phyloP scores from a whole-genome alignment of 2,797 vertebrate species.

The Hafferia zeledoni region DNA sequence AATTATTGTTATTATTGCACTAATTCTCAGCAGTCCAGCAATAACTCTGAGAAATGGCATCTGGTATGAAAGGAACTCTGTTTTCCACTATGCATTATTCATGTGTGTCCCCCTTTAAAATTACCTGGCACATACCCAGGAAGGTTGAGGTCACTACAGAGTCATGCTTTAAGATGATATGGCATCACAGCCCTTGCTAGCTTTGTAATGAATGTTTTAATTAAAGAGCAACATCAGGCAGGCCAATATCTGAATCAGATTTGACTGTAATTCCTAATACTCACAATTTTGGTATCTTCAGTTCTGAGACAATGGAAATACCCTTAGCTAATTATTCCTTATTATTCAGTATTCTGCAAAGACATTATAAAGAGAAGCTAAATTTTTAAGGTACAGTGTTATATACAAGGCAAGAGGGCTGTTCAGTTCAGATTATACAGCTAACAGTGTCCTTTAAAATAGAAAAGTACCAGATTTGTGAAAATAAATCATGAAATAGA shows the following conservation, averaged over 20 bases:
- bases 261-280: background rate
- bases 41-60: background rate
- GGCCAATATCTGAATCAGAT: background rate
- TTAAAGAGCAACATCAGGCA: background rate
- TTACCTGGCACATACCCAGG: background rate
- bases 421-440: background rate
- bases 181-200: background rate
- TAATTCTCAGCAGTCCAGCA: background rate
- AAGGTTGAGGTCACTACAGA: background rate
- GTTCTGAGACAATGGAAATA: background rate
- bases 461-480: background rate
- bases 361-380: background rate
- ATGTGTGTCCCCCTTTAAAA: background rate
- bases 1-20: background rate
- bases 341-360: background rate
- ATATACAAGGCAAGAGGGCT: background rate
- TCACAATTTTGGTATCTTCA: background rate
- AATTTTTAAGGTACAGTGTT: background rate
- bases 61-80: background rate
- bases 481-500: background rate
- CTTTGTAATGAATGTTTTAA: constrained; percentile 18
- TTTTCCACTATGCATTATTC: background rate
- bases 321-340: background rate
- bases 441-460: background rate
- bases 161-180: background rate